These are phyloP conservation scores for Trachymyrmex septentrionalis DNA, from an alignment of 1,140 invertebrate species.

Conservation along the genomic window DNA sequence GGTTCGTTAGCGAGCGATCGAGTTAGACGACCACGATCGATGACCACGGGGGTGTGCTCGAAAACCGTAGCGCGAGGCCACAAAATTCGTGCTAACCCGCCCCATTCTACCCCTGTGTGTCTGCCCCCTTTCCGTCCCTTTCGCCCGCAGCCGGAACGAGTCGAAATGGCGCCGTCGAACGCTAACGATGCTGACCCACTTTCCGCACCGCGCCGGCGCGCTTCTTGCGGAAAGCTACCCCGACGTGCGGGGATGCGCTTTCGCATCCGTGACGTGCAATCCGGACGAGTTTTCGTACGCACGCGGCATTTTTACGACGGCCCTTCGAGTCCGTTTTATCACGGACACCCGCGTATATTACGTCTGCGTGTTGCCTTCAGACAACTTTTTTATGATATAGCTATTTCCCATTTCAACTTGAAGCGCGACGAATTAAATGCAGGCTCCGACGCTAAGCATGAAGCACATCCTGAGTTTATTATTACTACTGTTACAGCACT, in stretches of 20 bases:
- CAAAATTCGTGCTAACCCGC: constrained; percentile 63
- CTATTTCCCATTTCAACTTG: constrained; percentile 16
- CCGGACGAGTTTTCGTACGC: constrained; percentile 52
- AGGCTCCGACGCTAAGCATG: not conserved
- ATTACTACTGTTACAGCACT: not conserved
- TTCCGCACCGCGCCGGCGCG: constrained; percentile 65
- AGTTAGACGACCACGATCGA: constrained; percentile 71
- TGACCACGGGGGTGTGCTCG: constrained; percentile 65
- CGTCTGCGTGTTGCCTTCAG: not conserved
- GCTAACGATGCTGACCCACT: constrained; percentile 83
- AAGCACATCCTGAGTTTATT: not conserved
- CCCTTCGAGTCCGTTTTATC: constrained; percentile 36
- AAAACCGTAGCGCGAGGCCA: constrained; percentile 70
- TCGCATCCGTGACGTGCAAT: constrained; percentile 59
- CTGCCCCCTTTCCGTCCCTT: constrained; percentile 49
- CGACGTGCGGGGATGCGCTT: constrained; percentile 31
- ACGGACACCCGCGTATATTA: constrained; percentile 26
- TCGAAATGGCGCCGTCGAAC: constrained; percentile 74
- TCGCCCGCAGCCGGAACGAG: constrained; percentile 58
- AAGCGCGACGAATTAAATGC: constrained; percentile 21
- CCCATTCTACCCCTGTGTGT: constrained; percentile 34
- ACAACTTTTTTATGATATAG: not conserved
- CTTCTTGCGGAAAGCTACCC: constrained; percentile 51
- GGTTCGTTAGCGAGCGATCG: constrained; percentile 73
- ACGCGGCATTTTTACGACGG: constrained; percentile 57